Base-by-base conservation (phyloP, 2,797 vertebrate genomes). In the Syndactyla subalaris region DNA sequence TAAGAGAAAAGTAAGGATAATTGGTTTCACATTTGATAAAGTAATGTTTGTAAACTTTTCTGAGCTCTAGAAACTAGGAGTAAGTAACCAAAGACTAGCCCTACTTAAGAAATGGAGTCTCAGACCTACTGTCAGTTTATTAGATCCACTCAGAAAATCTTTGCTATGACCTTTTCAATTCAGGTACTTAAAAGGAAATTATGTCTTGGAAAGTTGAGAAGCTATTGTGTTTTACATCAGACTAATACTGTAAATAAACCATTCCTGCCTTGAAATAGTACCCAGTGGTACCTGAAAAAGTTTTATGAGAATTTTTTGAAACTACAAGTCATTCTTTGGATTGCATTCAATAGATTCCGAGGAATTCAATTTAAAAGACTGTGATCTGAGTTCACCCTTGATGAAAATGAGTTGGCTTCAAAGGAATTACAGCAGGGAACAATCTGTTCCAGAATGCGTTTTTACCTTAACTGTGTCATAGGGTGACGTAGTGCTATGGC, bases 301-400 rank as follows among this genome's bases (percentile, higher is more conserved):
- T 71, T 95, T 74, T 4, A 39, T 62, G n/a, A 85, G 29, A 55
- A 41, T 68, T 78, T 57, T 88, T 63, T 79, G 18, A 52, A 87
- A 41, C 27, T 80, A 32, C 10, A 72, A 70, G 48, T 41, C 0
- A 5, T 82, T 85, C 30, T 73, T 88, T 70, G 19, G 22, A 49
- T 79, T 92, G 36, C 36, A 12, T 74, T 95, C 85, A 90, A 46
- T 83, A 94, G 95, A 85, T 93, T 90, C 27, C 14, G 41, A 83
- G n/a, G 48, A 38, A 16, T 36, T 55, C 39, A 76, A 74, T 85
- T 93, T 95, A 62, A 74, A 90, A 71, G 22, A 26, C 34, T 88
- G 30, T 80, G 66, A 45, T 93, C 66, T 76, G 55, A 76, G 41
- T 88, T 86, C 81, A 87, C 26, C 39, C 32, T 92, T 89, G 63